Percentiles rank a stretch among this genome's conserved stretches.
Evolutionary conservation across 1,140 invertebrate species (phyloP).

Genomic region (Drosophila sechellia): DNA sequence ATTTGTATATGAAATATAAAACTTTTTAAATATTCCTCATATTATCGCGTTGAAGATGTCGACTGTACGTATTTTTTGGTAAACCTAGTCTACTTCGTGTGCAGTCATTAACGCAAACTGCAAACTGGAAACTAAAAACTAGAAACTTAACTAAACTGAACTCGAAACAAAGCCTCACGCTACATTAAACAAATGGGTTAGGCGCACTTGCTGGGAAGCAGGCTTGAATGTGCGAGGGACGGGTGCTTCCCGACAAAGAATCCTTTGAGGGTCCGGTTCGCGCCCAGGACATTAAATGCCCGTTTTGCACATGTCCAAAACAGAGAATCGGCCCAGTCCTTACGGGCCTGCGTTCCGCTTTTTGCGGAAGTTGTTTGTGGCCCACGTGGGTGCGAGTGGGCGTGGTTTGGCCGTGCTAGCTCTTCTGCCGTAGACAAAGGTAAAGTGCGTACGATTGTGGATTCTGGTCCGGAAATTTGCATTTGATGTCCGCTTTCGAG

Average conservation of each 20-base stretch:
- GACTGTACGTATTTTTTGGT: constrained; percentile 4
- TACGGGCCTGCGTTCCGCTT: constrained; percentile 15
- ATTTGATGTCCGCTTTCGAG: constrained; percentile 49
- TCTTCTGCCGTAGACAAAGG: constrained; percentile 60
- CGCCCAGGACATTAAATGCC: constrained; percentile 69
- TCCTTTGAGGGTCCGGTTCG: constrained; percentile 48
- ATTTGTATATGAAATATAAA: neutral
- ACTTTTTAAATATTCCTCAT: neutral
- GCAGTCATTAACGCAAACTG: constrained; percentile 74
- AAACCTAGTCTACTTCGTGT: constrained; percentile 39
- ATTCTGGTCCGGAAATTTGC: constrained; percentile 40
- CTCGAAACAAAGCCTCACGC: constrained; percentile 70
- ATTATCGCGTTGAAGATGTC: neutral
- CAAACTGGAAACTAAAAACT: constrained; percentile 56
- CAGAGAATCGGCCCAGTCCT: constrained; percentile 57
- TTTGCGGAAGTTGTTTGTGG: constrained; percentile 29
- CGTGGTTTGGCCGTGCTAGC: neutral
- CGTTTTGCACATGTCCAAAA: constrained; percentile 75
- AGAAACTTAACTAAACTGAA: constrained; percentile 64
- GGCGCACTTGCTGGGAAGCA: constrained; percentile 16
- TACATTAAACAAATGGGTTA: constrained; percentile 80
- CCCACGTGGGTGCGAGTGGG: constrained; percentile 4
- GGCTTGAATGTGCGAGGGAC: constrained; percentile 35
- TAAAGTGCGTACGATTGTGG: constrained; percentile 50
- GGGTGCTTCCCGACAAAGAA: constrained; percentile 55